These are phyloP conservation scores for Crenichthys baileyi DNA, from an alignment of 2,797 vertebrate species.

Conservation along the genomic window DNA sequence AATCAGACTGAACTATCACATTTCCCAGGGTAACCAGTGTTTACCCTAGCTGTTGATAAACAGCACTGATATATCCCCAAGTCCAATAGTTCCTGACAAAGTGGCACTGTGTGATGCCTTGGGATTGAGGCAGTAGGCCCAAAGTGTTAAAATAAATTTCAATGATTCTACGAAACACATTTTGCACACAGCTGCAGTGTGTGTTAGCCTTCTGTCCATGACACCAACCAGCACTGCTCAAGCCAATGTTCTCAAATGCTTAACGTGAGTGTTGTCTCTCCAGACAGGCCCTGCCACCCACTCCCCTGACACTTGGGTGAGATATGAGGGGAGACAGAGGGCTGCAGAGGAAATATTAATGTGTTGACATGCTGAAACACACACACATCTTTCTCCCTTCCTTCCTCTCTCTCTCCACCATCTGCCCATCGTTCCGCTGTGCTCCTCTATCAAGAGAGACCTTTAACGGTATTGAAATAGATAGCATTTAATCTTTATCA, in stretches of 20 bases:
- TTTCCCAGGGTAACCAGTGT: not conserved
- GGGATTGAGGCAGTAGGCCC: not conserved
- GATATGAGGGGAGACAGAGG: slow-evolving; percentile 70
- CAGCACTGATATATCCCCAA: not conserved
- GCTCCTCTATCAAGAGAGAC: slow-evolving; percentile 35
- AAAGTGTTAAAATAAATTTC: slow-evolving; percentile 12
- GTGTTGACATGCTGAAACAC: slow-evolving; percentile 64
- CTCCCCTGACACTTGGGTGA: slow-evolving; percentile 67
- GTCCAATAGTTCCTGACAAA: not conserved
- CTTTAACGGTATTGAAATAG: slow-evolving; percentile 39
- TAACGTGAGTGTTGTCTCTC: slow-evolving; percentile 64
- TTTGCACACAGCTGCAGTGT: slow-evolving; percentile 9
- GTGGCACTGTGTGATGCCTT: not conserved
- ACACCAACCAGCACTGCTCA: slow-evolving; percentile 34
- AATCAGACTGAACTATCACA: too few species aligned
- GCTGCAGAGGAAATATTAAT: slow-evolving; percentile 59
- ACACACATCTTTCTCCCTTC: slow-evolving; percentile 38
- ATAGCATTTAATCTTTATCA: slow-evolving; percentile 41
- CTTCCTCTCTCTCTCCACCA: slow-evolving; percentile 35
- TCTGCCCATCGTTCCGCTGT: slow-evolving; percentile 43
- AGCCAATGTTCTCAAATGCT: slow-evolving; percentile 44
- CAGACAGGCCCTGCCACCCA: slow-evolving; percentile 58
- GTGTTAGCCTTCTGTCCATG: slow-evolving; percentile 15
- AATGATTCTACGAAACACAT: slow-evolving; percentile 11
- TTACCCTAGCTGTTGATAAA: not conserved